Base-by-base conservation (phyloP, 2,113 vertebrate species). In the Oxyura jamaicensis region DNA sequence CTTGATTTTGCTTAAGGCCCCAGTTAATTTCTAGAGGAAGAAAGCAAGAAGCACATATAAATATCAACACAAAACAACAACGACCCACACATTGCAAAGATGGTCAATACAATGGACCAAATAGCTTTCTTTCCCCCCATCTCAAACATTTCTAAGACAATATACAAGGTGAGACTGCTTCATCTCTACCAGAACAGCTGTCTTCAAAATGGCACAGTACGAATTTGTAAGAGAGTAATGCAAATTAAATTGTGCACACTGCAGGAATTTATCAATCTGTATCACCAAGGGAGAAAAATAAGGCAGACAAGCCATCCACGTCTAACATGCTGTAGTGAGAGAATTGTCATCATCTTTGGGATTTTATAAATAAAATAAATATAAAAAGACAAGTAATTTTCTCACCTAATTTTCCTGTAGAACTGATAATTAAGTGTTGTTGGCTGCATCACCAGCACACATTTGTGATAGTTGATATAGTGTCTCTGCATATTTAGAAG, bases 351-450 rank as follows among this genome's bases (percentile, higher is more conserved):
- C 78, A 36, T 97, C 95, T 96, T 96, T 95, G 94, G 74, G 77
- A 97, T 97, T 98, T 98, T 97, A 97, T 97, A 98, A 98, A 98
- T 97, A 98, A 98, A 98, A 98, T 97, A 98, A 98, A 98, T 98
- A 98, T 97, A 98, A 98, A 98, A 98, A 98, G 97, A 97, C 97
- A 98, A 98, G 98, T 97, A 97, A 98, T 98, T 98, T 98, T 98
- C 98, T 98, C 98, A 98, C 98, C 98, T 98, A 98, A 98, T 98
- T 98, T 98, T 97, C 97, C 97, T 97, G 97, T 97, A 97, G 98
- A 98, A 97, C 98, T 98, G 98, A 98, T 98, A 98, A 98, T 98
- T 98, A 98, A 98, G 98, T 98, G 98, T 97, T 98, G 98, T 96
- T 97, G 96, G 84, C 92, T 98, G 97, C 96, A 97, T 97, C 97